Conservation (phyloP, 64 coral and sea anemone genomes). For the Dendrophyllia cribrosa region DNA sequence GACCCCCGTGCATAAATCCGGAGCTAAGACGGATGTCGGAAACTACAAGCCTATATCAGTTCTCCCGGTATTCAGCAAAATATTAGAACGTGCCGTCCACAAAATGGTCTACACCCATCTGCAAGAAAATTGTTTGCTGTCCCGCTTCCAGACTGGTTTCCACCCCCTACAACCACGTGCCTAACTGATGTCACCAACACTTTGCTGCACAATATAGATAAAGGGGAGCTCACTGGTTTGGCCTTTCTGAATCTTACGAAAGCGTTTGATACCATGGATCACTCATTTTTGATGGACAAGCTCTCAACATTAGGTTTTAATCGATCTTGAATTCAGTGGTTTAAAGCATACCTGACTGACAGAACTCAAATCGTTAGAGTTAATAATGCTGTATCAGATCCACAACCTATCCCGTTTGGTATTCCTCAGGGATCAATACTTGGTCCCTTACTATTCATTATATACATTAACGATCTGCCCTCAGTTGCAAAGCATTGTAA, state of each 20-base stretch:
- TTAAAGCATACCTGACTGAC: constrained; percentile 36
- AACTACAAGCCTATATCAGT: constrained; percentile 45
- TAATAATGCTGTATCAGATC: background rate
- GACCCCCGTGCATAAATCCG: background rate
- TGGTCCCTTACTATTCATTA: constrained; percentile 13
- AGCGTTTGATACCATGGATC: constrained; percentile 62
- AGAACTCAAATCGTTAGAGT: constrained; percentile 15
- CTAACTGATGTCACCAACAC: constrained; percentile 67
- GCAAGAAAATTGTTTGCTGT: background rate
- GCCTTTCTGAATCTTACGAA: constrained; percentile 65
- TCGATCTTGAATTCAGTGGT: background rate
- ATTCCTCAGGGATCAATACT: constrained; percentile 31
- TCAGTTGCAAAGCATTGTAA: constrained; percentile 17
- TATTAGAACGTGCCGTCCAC: constrained; percentile 7
- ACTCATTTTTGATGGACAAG: constrained; percentile 21
- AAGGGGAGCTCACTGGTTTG: constrained; percentile 67
- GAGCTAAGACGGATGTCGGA: background rate
- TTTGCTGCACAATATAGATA: constrained; percentile 65
- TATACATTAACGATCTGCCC: constrained; percentile 59
- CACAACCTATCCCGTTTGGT: constrained; percentile 16
- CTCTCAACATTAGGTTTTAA: constrained; percentile 17
- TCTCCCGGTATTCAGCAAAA: constrained; percentile 53
- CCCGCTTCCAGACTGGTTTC: background rate
- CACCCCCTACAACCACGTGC: constrained; percentile 45
- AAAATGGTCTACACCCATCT: constrained; percentile 11